Base-by-base conservation (phyloP, 1,140 invertebrate genomes). In the Papilio dardanus region DNA sequence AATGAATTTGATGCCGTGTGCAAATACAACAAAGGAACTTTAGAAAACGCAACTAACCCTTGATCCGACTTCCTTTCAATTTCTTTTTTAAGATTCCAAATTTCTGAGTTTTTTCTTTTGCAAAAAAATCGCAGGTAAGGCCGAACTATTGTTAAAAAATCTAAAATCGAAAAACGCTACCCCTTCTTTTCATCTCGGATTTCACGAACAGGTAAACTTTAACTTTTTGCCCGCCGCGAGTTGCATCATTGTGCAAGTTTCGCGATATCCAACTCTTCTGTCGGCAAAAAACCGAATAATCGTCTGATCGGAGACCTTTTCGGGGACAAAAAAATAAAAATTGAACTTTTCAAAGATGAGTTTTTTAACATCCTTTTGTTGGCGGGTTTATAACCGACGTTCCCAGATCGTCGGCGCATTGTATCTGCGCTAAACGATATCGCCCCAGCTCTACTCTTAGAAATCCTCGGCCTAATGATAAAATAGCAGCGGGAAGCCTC, bases 301-400 rank as follows among this genome's bases (percentile, higher is more conserved):
- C 89, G 88, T 90, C 92, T 87, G 87, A 92, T 62, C 86, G 82
- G 81, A 89, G 85, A 88, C 78, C 77, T 89, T 90, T 89, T 87
- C 58, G 81, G 58, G 37, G 71, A 79, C 81, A 91, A 93, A 91
- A 92, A 93, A 86, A 65, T 76, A 75, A 82, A n/a, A 83, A 85
- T 87, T 82, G 84, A 83, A 88, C 78, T 88, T 90, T 90, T 90
- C 83, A 85, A 81, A 82, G 81, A 81, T 79, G 81, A 79, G 77
- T 89, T 92, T 93, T 92, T 92, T 89, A 86, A 80, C 81, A 86
- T 92, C 86, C 90, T 86, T 90, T 93, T 93, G 87, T 92, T 81
- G 82, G 79, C 77, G 83, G 54, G 74, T 83, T 88, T 86, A 83
- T 92, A 92, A 90, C 90, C 86, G 90, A 92, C 87, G 88, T 93